Evolutionary conservation across 1,140 invertebrate genomes (phyloP).

Genomic region (Maniola jurtina): DNA sequence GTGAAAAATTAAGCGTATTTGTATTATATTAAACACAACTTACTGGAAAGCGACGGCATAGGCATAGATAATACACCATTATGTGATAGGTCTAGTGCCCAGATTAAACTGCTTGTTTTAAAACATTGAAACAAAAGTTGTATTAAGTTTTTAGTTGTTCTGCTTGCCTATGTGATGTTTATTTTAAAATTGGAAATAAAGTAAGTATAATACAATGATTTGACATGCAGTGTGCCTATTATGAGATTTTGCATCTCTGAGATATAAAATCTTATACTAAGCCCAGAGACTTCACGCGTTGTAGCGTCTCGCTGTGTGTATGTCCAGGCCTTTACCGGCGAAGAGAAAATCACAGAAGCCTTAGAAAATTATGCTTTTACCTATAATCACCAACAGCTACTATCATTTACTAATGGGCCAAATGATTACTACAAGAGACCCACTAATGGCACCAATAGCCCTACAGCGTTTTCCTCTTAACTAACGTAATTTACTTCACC

Average conservation of each 20-base stretch:
- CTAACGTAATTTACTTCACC: slow-evolving; percentile 37
- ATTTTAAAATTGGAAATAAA: too few relatives aligned
- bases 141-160: too few relatives aligned
- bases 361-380: slow-evolving; percentile 24
- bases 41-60: too few relatives aligned
- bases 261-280: not conserved
- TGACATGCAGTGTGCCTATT: too few relatives aligned
- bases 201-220: too few relatives aligned
- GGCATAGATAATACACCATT: too few relatives aligned
- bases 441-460: slow-evolving; percentile 28
- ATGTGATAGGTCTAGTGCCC: too few relatives aligned
- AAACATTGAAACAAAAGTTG: too few relatives aligned
- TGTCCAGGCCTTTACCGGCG: not conserved
- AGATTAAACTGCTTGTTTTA: too few relatives aligned
- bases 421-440: slow-evolving; percentile 29
- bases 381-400: slow-evolving; percentile 25
- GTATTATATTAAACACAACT: too few relatives aligned
- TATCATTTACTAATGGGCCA: slow-evolving; percentile 33
- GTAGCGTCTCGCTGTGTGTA: not conserved
- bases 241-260: not conserved
- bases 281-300: not conserved
- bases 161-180: too few relatives aligned
- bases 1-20: too few relatives aligned
- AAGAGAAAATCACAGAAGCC: slow-evolving; percentile 22
- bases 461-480: slow-evolving; percentile 32